Evolutionary conservation across 2,888 invertebrate species (phyloP).

Genomic region (Flexamia atlantica): DNA sequence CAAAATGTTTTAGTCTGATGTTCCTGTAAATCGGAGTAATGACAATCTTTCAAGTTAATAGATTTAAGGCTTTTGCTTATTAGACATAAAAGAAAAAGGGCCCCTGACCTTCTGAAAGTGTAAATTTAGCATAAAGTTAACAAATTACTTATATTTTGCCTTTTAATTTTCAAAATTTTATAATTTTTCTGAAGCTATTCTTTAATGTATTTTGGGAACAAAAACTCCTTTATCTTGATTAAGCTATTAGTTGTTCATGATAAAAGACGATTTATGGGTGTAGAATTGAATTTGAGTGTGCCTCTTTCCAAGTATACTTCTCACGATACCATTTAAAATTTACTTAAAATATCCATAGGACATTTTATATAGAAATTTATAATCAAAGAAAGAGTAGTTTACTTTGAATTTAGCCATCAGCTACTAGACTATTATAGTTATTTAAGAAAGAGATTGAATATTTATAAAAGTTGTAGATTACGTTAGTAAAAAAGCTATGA

Average conservation of each 20-base stretch:
- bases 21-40: neutral
- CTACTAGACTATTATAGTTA: slow-evolving; percentile 12
- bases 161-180: too few relatives aligned
- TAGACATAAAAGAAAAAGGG: neutral
- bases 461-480: slow-evolving; percentile 48
- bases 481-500: slow-evolving; percentile 49
- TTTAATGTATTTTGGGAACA: too few relatives aligned
- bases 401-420: slow-evolving; percentile 28
- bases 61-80: neutral
- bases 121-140: too few relatives aligned
- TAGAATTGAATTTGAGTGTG: neutral
- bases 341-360: neutral
- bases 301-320: slow-evolving; percentile 4
- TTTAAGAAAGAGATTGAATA: slow-evolving; percentile 36
- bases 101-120: neutral
- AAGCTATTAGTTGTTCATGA: too few relatives aligned
- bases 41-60: slow-evolving; percentile 40
- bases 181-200: too few relatives aligned
- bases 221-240: too few relatives aligned
- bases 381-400: slow-evolving; percentile 12
- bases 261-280: too few relatives aligned
- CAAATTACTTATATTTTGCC: too few relatives aligned
- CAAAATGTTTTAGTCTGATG: neutral
- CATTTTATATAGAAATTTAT: slow-evolving; percentile 2
- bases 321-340: neutral